A percentile compares a stretch with the other conserved stretches of the same genome.
phyloP scores from a whole-genome alignment of 2,888 invertebrate genomes.

The Hypselothyrea guttata region DNA sequence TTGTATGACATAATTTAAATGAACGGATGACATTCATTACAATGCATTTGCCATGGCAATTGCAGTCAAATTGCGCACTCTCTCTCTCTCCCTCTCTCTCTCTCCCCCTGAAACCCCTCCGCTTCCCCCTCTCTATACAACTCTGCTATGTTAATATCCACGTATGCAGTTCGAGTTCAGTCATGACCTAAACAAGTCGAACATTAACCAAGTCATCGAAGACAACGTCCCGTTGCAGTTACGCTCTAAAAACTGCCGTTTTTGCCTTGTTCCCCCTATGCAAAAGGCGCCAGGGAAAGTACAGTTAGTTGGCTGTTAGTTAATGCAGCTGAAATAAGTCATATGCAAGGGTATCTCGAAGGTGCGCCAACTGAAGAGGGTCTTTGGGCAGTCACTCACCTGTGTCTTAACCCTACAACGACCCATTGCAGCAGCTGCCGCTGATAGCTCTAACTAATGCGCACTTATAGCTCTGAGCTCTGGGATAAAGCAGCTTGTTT shows the following conservation, averaged over 20 bases:
- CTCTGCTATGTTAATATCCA: slow-evolving; percentile 10
- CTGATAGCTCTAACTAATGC: slow-evolving; percentile 20
- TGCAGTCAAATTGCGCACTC: slow-evolving; percentile 19
- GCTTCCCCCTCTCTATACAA: neutral
- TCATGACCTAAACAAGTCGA: slow-evolving; percentile 26
- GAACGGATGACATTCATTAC: slow-evolving; percentile 79
- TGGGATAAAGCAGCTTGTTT: slow-evolving; percentile 29
- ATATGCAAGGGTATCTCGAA: too few relatives aligned
- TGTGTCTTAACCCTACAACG: neutral
- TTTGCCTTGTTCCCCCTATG: slow-evolving; percentile 2
- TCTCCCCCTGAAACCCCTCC: neutral
- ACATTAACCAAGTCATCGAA: slow-evolving; percentile 2
- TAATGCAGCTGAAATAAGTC: too few relatives aligned
- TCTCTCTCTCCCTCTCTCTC: neutral
- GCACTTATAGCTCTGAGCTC: slow-evolving; percentile 18
- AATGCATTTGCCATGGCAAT: slow-evolving; percentile 60
- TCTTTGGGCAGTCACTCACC: slow-evolving; percentile 19
- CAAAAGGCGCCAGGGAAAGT: neutral
- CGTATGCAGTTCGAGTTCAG: slow-evolving; percentile 25
- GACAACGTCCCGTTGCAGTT: slow-evolving; percentile 23
- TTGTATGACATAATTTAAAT: slow-evolving; percentile 75
- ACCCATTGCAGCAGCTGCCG: neutral
- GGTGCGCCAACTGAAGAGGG: too few relatives aligned
- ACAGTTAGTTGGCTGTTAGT: too few relatives aligned
- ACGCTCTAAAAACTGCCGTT: slow-evolving; percentile 57